Evolutionary conservation across 2,113 vertebrate species (phyloP), one percentile per base, ranked within the genome.

Genomic region (Poeciliopsis prolifica): DNA sequence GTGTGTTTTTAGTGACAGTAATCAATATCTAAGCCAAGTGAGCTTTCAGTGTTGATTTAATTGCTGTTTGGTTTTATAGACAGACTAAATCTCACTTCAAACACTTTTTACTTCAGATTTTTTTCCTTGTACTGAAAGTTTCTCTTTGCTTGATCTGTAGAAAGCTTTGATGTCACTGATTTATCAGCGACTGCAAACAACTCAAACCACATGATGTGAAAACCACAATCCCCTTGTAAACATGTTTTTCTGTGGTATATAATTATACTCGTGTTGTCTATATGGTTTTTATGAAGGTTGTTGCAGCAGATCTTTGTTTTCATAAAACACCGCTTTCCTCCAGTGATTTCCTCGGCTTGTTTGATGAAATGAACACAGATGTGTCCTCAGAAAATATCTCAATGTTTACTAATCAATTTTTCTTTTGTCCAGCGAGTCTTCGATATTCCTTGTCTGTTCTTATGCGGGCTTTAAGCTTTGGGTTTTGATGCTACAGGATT

Each of bases 221-320:
- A 62, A 37, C 28, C 54, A 69, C 31, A 29, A 40, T 61, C 26
- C 15, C 24, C 79, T 66, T 75, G 37, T 74, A 24, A 72, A 63
- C 30, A 48, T 26, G 8, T 48, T 10, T 66, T 35, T 77, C 40
- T 71, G n/a, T 5, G n/a, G 28, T 61, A 42, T 70, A 63, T 17
- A 22, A 58, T 54, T 54, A 54, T 10, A 58, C 14, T 51, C 70
- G 24, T 74, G 69, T 35, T 66, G 75, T 70, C 61, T 29, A n/a
- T 68, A 70, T 70, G 76, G 65, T 66, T 51, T 81, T 83, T 40
- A 63, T 74, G 61, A 63, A 70, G 68, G 9, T 51, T 74, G 75
- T 54, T 44, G 35, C 65, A 77, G 72, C 66, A 26, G 61, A 61
- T 22, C 14, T 68, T 72, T 66, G 72, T 74, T 61, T 61, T 87